Percentiles rank a stretch among this genome's conserved stretches.
These are phyloP conservation scores for Elaeidobius kamerunicus DNA, from an alignment of 2,888 invertebrate genomes.

Conservation along the genomic window DNA sequence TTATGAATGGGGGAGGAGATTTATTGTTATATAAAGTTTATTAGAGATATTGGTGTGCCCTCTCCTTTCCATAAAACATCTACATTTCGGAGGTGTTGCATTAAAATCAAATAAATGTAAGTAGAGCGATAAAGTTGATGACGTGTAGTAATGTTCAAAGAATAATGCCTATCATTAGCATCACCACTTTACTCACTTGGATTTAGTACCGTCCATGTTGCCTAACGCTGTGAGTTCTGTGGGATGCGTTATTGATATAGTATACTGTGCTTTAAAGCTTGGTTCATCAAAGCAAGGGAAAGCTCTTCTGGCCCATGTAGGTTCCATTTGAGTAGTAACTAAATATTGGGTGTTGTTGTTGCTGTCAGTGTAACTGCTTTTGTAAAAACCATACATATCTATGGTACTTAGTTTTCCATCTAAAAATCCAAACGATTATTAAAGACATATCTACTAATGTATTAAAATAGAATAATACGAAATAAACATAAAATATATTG, in stretches of 20 bases:
- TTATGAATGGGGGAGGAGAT: neutral
- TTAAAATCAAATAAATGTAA: too few relatives aligned
- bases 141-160: too few relatives aligned
- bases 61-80: neutral
- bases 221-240: conserved; percentile 38
- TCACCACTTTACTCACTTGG: conserved; percentile 10
- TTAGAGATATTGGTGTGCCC: neutral
- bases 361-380: conserved; percentile 39
- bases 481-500: too few relatives aligned
- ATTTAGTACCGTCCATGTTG: conserved; percentile 26
- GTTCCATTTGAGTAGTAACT: conserved; percentile 68
- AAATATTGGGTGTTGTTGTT: conserved; percentile 46
- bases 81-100: neutral
- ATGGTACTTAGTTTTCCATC: conserved; percentile 34
- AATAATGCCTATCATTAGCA: too few relatives aligned
- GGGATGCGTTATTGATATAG: conserved; percentile 49
- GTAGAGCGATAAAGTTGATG: too few relatives aligned
- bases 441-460: too few relatives aligned
- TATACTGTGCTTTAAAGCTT: conserved; percentile 63
- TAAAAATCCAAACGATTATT: conserved; percentile 3
- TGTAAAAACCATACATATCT: conserved; percentile 51
- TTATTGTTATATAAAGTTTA: neutral
- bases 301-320: conserved; percentile 63
- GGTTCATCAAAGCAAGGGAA: conserved; percentile 81
- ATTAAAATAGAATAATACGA: too few relatives aligned